Conservation (phyloP, 2,888 invertebrate species). For the Macropis europaea region DNA sequence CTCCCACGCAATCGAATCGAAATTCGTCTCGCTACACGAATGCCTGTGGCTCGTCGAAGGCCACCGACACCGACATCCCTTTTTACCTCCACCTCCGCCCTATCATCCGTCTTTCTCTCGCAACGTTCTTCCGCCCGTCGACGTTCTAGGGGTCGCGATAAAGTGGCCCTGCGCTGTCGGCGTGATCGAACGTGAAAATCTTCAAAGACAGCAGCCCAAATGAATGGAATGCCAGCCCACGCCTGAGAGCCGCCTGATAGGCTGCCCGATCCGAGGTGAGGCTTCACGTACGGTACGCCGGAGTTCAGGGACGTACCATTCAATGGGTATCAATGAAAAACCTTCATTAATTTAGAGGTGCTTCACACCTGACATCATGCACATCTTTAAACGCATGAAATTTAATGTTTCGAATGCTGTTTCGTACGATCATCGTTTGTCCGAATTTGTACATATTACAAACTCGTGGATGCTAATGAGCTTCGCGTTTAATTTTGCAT, state of each 20-base stretch:
- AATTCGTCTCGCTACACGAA: conserved; percentile 54
- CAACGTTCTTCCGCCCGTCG: conserved; percentile 7
- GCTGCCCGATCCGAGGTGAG: conserved; percentile 52
- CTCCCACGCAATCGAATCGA: conserved; percentile 61
- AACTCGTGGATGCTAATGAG: no score
- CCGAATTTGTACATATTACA: no score
- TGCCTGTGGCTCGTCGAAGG: conserved; percentile 60
- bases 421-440: no score
- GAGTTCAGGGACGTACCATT: conserved; percentile 51
- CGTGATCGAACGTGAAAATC: conserved; percentile 71
- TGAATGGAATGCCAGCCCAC: conserved; percentile 77
- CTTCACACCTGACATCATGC: neutral
- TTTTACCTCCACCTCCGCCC: conserved; percentile 3
- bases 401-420: neutral
- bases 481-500: no score
- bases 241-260: conserved; percentile 65
- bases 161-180: conserved; percentile 49
- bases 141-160: conserved; percentile 41
- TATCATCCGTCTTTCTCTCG: conserved; percentile 1
- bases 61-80: conserved; percentile 54
- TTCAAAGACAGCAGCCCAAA: conserved; percentile 69
- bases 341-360: neutral
- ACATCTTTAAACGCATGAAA: no score
- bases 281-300: conserved; percentile 51
- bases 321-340: neutral